A percentile compares a stretch with the other conserved stretches of the same genome.
These are phyloP conservation scores for Montipora efflorescens DNA, from an alignment of 64 coral and sea anemone species.

Conservation along the genomic window DNA sequence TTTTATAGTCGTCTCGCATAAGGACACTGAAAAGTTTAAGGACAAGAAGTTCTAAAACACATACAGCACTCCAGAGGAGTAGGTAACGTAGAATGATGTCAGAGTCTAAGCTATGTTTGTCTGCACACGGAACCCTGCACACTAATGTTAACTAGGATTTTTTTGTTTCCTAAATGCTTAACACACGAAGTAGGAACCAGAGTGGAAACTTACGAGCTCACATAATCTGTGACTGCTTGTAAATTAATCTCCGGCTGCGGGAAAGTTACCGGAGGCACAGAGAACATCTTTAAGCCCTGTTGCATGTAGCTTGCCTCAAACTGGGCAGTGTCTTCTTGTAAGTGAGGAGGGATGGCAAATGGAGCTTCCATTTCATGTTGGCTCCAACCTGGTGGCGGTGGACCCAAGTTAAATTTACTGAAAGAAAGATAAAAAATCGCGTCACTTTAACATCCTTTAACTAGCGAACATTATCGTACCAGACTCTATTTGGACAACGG, in stretches of 20 bases:
- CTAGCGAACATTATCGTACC: too few species aligned
- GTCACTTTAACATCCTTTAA: too few species aligned
- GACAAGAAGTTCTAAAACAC: too few species aligned
- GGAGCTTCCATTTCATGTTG: constrained; percentile 59
- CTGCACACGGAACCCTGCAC: too few species aligned
- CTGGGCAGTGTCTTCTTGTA: constrained; percentile 50
- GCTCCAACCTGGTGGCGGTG: constrained; percentile 66
- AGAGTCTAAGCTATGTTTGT: too few species aligned
- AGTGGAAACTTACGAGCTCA: constrained; percentile 77
- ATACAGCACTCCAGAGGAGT: too few species aligned
- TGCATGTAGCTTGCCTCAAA: neutral
- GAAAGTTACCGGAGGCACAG: neutral
- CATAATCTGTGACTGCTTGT: constrained; percentile 68
- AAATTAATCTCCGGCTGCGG: constrained; percentile 2
- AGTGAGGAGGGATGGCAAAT: constrained; percentile 74
- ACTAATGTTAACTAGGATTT: too few species aligned
- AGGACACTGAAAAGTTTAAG: too few species aligned
- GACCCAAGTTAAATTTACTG: constrained; percentile 16
- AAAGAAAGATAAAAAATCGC: constrained; percentile 14
- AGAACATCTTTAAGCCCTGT: neutral
- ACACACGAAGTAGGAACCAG: neutral
- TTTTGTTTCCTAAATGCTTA: too few species aligned
- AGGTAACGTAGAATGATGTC: too few species aligned
- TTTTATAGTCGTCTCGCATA: too few species aligned
- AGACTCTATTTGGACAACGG: too few species aligned